Evolutionary conservation across 2,888 invertebrate species (phyloP), one percentile per base, ranked within the genome.

Genomic region (Leptopilina drosophilae): DNA sequence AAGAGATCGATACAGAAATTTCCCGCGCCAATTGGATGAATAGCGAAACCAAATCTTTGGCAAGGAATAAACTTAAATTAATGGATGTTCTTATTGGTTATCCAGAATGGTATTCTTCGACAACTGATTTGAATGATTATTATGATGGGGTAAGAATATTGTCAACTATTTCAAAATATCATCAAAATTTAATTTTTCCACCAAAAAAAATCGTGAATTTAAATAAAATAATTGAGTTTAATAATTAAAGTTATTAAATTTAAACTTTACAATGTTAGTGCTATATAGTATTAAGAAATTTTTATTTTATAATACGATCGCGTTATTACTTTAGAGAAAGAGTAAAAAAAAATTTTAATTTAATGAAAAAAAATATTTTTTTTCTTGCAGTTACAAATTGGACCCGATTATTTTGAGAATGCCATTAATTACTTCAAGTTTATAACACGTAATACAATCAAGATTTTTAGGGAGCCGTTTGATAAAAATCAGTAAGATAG

Each of bases 391-490:
- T 40, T 66, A 9, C 53, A 77, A 33, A 49, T 77, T n/a, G 77
- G 67, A 26, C 67, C 53, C 2, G 49, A 67, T 53, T 77, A 77
- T 56, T 77, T 77, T 67, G 40, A 77, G n/a, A 77, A 67, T 77
- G 42, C 53, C 11, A 56, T 77, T 11, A 67, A 77, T 77, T 67
- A 67, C 67, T 46, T 56, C 4, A 40, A 42, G 26, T 66, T 53
- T 66, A 33, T n/a, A 8, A 67, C 49, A 4, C 14, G 33, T 11
- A 66, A 56, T 33, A 14, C 49, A 15, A 8, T n/a, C 9, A 65
- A 53, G 8, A 53, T 40, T 9, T 67, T 33, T 14, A 42, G 42
- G 59, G 65, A n/a, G 11, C 66, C 66, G 11, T 77, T 65, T 8
- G 66, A 77, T 1, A 77, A 59, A 77, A 56, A 67, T n/a, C 33